A percentile compares a stretch with the other conserved stretches of the same genome.
Conservation (phyloP, 2,797 vertebrate genomes). For the Sus cebifrons region DNA sequence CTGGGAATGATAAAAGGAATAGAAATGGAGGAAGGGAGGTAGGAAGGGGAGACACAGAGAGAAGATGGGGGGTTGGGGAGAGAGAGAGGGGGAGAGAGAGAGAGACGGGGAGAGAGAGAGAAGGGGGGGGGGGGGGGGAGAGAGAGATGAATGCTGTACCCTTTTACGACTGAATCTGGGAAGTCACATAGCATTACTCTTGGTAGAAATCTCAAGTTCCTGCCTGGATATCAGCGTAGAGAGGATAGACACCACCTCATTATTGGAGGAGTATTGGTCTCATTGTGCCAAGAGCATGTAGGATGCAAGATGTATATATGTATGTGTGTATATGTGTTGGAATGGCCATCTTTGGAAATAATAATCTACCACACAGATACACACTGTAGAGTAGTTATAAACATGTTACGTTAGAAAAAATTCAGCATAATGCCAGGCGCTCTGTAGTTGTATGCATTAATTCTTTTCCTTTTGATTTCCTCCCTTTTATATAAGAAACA, state of each 20-base stretch:
- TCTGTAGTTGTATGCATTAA: conserved; percentile 45
- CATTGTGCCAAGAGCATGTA: background rate
- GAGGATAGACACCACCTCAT: background rate
- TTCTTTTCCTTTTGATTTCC: conserved; percentile 37
- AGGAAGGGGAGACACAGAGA: no score
- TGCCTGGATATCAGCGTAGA: background rate
- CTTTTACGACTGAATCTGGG: background rate
- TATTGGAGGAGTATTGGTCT: background rate
- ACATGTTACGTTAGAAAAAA: conserved; percentile 66
- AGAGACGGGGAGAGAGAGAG: background rate
- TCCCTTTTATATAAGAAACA: conserved; percentile 45
- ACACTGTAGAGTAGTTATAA: conserved; percentile 34
- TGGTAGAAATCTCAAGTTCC: background rate
- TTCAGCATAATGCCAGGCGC: background rate
- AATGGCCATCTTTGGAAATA: conserved; percentile 37
- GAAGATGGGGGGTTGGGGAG: no score
- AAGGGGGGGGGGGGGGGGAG: no score
- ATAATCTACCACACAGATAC: conserved; percentile 34
- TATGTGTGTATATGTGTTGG: background rate
- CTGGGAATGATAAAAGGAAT: background rate
- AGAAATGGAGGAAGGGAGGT: background rate
- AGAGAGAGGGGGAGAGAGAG: background rate
- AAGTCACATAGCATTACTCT: background rate
- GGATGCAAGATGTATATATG: background rate
- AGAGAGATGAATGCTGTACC: background rate